Conservation (phyloP, 2,797 vertebrate species). For the Oreortyx pictus region DNA sequence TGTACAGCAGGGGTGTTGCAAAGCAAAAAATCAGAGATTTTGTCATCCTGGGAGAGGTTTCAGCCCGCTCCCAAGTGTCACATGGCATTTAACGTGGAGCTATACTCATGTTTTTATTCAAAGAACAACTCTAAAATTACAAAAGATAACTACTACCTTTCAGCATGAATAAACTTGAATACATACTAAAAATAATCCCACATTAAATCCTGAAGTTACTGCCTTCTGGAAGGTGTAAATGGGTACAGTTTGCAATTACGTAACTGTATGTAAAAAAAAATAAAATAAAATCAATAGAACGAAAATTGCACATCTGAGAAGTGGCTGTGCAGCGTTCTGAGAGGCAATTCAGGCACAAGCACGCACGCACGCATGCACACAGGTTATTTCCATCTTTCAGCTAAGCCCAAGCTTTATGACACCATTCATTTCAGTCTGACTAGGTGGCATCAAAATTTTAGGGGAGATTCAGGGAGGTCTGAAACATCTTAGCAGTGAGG, state of each 20-base stretch:
- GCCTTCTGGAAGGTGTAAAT: constrained; percentile 57
- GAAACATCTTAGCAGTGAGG: not conserved
- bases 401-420: not conserved
- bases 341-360: not conserved
- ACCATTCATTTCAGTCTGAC: not conserved
- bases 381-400: not conserved
- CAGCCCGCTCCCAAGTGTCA: constrained; percentile 64
- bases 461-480: not conserved
- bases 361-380: not conserved
- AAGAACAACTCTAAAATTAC: constrained; percentile 75
- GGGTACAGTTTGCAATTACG: constrained; percentile 51
- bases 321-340: constrained; percentile 1
- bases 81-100: constrained; percentile 71
- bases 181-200: constrained; percentile 73
- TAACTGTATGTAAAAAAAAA: constrained; percentile 63
- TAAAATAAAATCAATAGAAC: constrained; percentile 48
- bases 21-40: constrained; percentile 29
- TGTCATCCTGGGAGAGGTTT: constrained; percentile 30
- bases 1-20: not conserved
- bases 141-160: constrained; percentile 79
- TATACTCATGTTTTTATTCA: constrained; percentile 75
- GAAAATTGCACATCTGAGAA: constrained; percentile 12
- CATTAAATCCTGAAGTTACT: constrained; percentile 65
- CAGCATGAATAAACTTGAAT: constrained; percentile 78
- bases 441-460: not conserved